These are phyloP conservation scores for Drosophila tropicalis DNA, from an alignment of 1,140 invertebrate genomes.

Conservation along the genomic window DNA sequence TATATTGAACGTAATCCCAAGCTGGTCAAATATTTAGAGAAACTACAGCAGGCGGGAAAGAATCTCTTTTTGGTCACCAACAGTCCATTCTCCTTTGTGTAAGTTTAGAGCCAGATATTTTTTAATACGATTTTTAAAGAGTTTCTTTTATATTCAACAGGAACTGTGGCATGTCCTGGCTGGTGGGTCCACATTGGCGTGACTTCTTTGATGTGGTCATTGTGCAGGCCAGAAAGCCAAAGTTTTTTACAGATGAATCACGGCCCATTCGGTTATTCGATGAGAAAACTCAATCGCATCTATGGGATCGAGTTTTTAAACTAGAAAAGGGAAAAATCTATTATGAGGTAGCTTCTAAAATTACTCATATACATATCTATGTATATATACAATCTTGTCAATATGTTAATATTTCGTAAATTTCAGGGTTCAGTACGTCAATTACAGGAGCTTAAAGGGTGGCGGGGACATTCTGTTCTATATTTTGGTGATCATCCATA, in stretches of 20 bases:
- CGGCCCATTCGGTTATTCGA: conserved; percentile 96
- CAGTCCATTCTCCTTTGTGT: conserved; percentile 98
- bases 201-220: conserved; percentile 97
- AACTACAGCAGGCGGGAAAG: conserved; percentile 89
- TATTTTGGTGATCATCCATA: conserved; percentile 99
- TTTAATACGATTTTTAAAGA: background rate
- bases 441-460: conserved; percentile 95
- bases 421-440: conserved; percentile 94
- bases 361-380: background rate
- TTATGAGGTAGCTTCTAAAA: conserved; percentile 89
- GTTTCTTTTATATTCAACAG: conserved; percentile 84
- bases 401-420: background rate
- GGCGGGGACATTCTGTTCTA: conserved; percentile 95
- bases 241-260: conserved; percentile 96
- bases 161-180: conserved; percentile 94
- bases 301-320: conserved; percentile 95
- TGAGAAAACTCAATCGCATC: conserved; percentile 89
- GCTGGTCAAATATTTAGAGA: conserved; percentile 90
- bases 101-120: conserved; percentile 84
- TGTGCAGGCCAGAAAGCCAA: conserved; percentile 96
- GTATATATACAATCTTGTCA: no score
- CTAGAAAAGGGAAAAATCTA: conserved; percentile 96
- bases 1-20: conserved; percentile 92
- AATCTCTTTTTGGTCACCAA: conserved; percentile 98
- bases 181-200: conserved; percentile 95